These are phyloP conservation scores for Drosophila rubida DNA, from an alignment of 2,888 invertebrate species.

Conservation along the genomic window DNA sequence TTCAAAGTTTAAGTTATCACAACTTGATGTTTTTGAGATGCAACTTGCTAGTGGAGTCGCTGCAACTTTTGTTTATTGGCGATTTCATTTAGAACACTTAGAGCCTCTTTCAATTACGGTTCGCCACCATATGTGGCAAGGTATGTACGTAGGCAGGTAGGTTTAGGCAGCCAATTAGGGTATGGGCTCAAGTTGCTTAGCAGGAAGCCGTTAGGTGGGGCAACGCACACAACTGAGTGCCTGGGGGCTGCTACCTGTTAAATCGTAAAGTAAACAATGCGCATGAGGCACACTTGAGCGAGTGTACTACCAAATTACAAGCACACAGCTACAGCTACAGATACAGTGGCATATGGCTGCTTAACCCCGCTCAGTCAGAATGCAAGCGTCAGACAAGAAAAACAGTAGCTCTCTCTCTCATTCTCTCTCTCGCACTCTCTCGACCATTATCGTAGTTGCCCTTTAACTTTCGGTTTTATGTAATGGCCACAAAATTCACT, in stretches of 20 bases:
- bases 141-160: too few relatives aligned
- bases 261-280: slow-evolving; percentile 70
- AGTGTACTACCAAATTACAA: slow-evolving; percentile 60
- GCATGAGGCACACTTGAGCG: slow-evolving; percentile 60
- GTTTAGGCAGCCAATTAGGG: slow-evolving; percentile 55
- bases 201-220: slow-evolving; percentile 37
- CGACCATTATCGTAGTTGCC: slow-evolving; percentile 30
- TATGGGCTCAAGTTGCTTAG: slow-evolving; percentile 42
- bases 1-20: background rate
- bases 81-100: slow-evolving; percentile 36
- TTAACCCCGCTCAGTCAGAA: slow-evolving; percentile 4
- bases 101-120: slow-evolving; percentile 29
- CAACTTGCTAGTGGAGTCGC: too few relatives aligned
- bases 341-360: slow-evolving; percentile 4
- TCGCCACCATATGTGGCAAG: too few relatives aligned
- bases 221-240: slow-evolving; percentile 41
- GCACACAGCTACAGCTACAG: slow-evolving; percentile 10
- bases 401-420: slow-evolving; percentile 30
- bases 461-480: slow-evolving; percentile 66
- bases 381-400: slow-evolving; percentile 43
- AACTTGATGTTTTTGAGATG: background rate
- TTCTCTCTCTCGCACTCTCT: background rate
- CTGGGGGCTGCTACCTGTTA: slow-evolving; percentile 66
- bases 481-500: slow-evolving; percentile 65
- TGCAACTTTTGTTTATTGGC: background rate